Conservation (phyloP, 37 sponge, comb jelly and placozoan genomes). For the Ianthella basta region DNA sequence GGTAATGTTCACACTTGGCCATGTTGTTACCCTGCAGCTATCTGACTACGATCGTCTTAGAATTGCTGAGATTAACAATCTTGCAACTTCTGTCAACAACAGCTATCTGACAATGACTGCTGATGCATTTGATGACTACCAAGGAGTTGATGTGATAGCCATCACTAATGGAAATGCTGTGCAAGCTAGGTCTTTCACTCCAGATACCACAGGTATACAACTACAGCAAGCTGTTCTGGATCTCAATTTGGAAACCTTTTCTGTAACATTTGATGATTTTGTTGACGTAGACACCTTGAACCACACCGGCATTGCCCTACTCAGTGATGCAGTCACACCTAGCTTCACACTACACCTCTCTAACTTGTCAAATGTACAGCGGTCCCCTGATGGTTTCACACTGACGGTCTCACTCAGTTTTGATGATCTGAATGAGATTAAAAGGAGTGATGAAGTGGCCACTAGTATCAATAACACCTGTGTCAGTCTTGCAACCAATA, state of each 20-base stretch:
- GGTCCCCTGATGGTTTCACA: constrained; percentile 63
- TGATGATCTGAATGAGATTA: constrained; percentile 44
- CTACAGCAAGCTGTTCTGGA: constrained; percentile 59
- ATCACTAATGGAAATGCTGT: constrained; percentile 79
- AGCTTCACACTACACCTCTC: neutral
- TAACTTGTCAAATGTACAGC: constrained; percentile 34
- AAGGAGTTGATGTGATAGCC: constrained; percentile 74
- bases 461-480: constrained; percentile 58
- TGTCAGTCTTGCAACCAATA: constrained; percentile 47
- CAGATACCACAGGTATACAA: constrained; percentile 58
- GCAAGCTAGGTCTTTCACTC: constrained; percentile 41
- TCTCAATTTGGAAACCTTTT: constrained; percentile 58
- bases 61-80: constrained; percentile 48
- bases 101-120: constrained; percentile 81
- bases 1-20: constrained; percentile 41
- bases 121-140: constrained; percentile 80
- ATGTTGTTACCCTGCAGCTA: constrained; percentile 52
- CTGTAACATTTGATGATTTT: constrained; percentile 79
- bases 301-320: constrained; percentile 41
- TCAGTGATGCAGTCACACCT: constrained; percentile 21
- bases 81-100: constrained; percentile 70
- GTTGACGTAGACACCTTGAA: constrained; percentile 72
- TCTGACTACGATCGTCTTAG: constrained; percentile 70
- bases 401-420: constrained; percentile 45
- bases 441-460: constrained; percentile 35